Evolutionary conservation across 2,797 vertebrate species (phyloP).

Genomic region (Myoxocephalus aenaeus): DNA sequence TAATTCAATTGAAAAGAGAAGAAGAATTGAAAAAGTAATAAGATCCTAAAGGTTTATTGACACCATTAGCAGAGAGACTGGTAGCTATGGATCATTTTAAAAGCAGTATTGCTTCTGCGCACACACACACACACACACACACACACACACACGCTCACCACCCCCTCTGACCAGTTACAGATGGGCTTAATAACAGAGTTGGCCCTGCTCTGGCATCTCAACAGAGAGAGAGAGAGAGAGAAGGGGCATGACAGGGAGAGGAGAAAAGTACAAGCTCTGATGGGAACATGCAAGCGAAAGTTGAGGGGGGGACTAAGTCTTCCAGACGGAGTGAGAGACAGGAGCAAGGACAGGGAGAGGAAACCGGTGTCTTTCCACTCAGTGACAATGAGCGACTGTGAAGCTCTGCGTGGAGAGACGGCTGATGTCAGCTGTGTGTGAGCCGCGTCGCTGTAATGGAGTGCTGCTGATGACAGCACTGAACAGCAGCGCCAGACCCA

Average conservation of each 20-base stretch:
- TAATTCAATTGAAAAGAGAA: neutral
- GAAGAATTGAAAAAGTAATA: neutral
- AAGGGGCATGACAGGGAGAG: neutral
- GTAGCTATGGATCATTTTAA: constrained; percentile 14
- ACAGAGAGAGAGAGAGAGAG: constrained; percentile 26
- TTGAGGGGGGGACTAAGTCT: neutral
- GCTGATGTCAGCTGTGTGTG: constrained; percentile 41
- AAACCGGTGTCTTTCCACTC: neutral
- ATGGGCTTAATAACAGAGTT: constrained; percentile 76
- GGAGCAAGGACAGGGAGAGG: neutral
- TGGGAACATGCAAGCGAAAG: constrained; percentile 31
- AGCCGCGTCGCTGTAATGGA: constrained; percentile 27
- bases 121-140: neutral
- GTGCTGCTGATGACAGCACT: constrained; percentile 39
- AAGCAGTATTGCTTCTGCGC: constrained; percentile 12
- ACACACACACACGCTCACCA: neutral
- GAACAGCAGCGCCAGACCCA: constrained; percentile 28
- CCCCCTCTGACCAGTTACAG: constrained; percentile 54
- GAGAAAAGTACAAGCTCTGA: constrained; percentile 10
- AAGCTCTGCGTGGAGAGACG: constrained; percentile 10
- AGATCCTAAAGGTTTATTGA: constrained; percentile 1
- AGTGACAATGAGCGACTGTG: constrained; percentile 6
- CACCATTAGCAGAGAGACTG: constrained; percentile 6
- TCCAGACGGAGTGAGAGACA: neutral
- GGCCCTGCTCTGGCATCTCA: constrained; percentile 48